Conservation (phyloP, 2,888 invertebrate genomes). For the Caenorhabditis sp. region DNA sequence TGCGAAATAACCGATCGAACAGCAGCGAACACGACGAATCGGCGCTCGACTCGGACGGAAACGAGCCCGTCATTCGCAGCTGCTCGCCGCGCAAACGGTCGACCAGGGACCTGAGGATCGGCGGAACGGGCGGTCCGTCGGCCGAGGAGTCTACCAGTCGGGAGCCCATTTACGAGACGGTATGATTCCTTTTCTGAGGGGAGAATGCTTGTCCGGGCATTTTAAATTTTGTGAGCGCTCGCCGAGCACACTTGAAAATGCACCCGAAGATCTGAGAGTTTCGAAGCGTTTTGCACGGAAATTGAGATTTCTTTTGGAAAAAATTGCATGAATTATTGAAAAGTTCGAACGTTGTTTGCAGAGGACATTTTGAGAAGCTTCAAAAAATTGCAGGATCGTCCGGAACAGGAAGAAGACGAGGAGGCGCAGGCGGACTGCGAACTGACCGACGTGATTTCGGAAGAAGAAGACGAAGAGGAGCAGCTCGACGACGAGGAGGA, state of each 20-base stretch:
- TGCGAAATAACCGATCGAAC: constrained; percentile 56
- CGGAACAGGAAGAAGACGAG: constrained; percentile 59
- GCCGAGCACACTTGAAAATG: too few species aligned
- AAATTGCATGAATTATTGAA: too few species aligned
- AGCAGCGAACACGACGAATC: constrained; percentile 53
- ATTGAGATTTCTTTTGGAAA: too few species aligned
- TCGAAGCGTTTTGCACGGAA: too few species aligned
- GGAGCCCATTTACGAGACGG: constrained; percentile 24
- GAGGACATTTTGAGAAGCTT: too few species aligned
- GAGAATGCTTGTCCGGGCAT: too few species aligned
- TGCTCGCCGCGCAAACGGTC: constrained; percentile 38
- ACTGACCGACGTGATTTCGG: constrained; percentile 63
- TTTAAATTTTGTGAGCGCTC: too few species aligned
- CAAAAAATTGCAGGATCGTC: constrained; percentile 32
- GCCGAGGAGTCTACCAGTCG: constrained; percentile 18
- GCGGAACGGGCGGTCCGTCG: constrained; percentile 3
- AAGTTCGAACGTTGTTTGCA: too few species aligned
- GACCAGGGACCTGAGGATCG: constrained; percentile 36
- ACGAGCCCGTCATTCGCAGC: too few species aligned
- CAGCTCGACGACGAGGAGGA: constrained; percentile 21
- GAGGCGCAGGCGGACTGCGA: constrained; percentile 71
- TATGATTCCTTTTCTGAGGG: too few species aligned
- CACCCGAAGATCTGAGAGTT: too few species aligned
- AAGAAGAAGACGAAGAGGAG: constrained; percentile 56
- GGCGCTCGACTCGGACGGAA: constrained; percentile 31